Percentiles rank a stretch among this genome's conserved stretches.
These are phyloP conservation scores for Pyxicephalus adspersus DNA, from an alignment of 2,113 vertebrate genomes.

Conservation along the genomic window DNA sequence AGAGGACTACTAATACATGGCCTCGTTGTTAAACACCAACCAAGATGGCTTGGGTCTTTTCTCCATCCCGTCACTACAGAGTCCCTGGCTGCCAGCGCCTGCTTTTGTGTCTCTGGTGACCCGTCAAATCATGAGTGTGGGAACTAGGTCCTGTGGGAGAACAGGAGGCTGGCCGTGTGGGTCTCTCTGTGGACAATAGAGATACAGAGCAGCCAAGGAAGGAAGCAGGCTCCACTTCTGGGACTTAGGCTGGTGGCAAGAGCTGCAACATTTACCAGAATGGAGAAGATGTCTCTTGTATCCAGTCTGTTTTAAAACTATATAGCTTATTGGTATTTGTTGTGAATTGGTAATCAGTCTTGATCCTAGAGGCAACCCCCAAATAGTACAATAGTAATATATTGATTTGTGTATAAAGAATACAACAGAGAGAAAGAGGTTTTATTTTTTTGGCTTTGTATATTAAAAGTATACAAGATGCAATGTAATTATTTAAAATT, in stretches of 20 bases:
- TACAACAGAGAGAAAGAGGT: too few species aligned
- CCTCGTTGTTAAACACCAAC: conserved; percentile 13
- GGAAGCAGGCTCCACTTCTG: background rate
- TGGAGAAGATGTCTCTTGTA: background rate
- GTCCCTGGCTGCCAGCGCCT: conserved; percentile 72
- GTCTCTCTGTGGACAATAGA: conserved; percentile 57
- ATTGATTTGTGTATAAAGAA: too few species aligned
- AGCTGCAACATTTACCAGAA: background rate
- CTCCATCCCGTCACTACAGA: conserved; percentile 56
- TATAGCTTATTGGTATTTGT: too few species aligned
- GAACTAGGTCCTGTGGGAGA: conserved; percentile 69
- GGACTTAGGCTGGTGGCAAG: background rate
- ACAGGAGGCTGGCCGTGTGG: background rate
- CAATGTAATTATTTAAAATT: too few species aligned
- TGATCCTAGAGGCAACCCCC: too few species aligned
- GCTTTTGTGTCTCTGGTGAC: conserved; percentile 83
- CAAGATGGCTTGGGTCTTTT: conserved; percentile 7
- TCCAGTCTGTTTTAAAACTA: background rate
- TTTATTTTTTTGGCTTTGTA: too few species aligned
- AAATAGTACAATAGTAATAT: too few species aligned
- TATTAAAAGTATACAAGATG: too few species aligned
- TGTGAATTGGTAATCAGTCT: too few species aligned
- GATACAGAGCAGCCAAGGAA: conserved; percentile 7
- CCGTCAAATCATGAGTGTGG: conserved; percentile 82
- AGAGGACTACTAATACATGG: conserved; percentile 45